Evolutionary conservation across 2,797 vertebrate genomes (phyloP), one percentile per base, ranked within the genome.

Genomic region (Mormyrops boulengeri): DNA sequence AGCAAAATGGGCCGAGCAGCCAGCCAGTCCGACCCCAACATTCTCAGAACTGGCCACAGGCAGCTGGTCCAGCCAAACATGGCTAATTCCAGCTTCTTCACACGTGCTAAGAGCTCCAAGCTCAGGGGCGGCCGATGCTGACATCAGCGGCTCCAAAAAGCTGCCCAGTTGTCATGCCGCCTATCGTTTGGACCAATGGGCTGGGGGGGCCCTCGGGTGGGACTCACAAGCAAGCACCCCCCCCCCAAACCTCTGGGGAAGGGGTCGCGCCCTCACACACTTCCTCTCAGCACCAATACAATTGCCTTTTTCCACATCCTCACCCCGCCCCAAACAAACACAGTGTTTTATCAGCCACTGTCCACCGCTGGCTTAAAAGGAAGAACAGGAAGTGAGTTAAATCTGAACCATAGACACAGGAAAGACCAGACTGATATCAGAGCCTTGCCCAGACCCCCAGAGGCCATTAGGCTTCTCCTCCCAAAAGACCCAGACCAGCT

Each of bases 261-360:
- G 69, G 55, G 86, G 86, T 87, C 87, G 80, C 86, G 17, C 89
- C 89, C 87, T 62, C 14, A 22, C 86, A 88, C 85, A 90, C 57
- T 88, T 90, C 89, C 89, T 82, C 52, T 30, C 69, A 30, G 26
- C 34, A 26, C 50, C 50, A 90, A 77, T 38, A 90, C 86, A 66
- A 85, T 85, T 60, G 34, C 30, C 86, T n/a, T 53, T 57, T 62
- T 87, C 86, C 87, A 38, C 52, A 34, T 38, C 30, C 85, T n/a
- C 52, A 17, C 66, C 38, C 49, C 17, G 7, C 57, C n/a, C 6
- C 73, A 11, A n/a, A 34, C 77, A 49, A 19, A n/a, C 38, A 52
- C 4, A 82, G 53, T n/a, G 80, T 57, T 55, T 38, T n/a, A 60
- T 55, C 85, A 53, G 85, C 53, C n/a, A 6, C 53, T 41, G 38